Evolutionary conservation across 2,797 vertebrate species (phyloP).

Genomic region (Danio albolineatus): DNA sequence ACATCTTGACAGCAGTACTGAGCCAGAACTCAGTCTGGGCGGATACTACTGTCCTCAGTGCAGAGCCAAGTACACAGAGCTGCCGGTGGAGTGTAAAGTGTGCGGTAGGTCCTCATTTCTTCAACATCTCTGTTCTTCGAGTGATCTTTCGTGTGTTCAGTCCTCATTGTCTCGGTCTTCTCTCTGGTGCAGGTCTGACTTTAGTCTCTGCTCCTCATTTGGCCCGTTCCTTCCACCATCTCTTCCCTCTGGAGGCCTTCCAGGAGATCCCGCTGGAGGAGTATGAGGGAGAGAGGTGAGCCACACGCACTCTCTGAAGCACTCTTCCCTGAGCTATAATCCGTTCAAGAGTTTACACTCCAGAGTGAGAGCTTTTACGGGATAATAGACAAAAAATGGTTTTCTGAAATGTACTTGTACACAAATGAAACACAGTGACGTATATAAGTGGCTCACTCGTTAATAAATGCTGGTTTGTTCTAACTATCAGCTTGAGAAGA

Average conservation of each 20-base stretch:
- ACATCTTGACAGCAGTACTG: slow-evolving; percentile 84
- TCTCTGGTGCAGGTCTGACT: slow-evolving; percentile 83
- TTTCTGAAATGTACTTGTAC: no score
- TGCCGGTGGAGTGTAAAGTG: slow-evolving; percentile 97
- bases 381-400: no score
- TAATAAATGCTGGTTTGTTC: no score
- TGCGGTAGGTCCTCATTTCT: slow-evolving; percentile 85
- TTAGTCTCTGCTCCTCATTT: slow-evolving; percentile 96
- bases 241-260: slow-evolving; percentile 93
- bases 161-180: slow-evolving; percentile 2
- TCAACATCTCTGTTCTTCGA: not conserved
- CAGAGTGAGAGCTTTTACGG: no score
- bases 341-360: no score
- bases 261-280: slow-evolving; percentile 81
- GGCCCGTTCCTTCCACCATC: slow-evolving; percentile 96
- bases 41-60: slow-evolving; percentile 98
- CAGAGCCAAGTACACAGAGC: slow-evolving; percentile 92
- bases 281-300: slow-evolving; percentile 81
- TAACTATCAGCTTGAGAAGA: no score
- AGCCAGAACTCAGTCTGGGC: slow-evolving; percentile 85
- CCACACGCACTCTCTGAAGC: not conserved
- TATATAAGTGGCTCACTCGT: no score
- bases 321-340: no score
- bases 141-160: not conserved
- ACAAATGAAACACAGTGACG: no score